phyloP scores from a whole-genome alignment of 1,140 invertebrate species.

The Platyura marginata region DNA sequence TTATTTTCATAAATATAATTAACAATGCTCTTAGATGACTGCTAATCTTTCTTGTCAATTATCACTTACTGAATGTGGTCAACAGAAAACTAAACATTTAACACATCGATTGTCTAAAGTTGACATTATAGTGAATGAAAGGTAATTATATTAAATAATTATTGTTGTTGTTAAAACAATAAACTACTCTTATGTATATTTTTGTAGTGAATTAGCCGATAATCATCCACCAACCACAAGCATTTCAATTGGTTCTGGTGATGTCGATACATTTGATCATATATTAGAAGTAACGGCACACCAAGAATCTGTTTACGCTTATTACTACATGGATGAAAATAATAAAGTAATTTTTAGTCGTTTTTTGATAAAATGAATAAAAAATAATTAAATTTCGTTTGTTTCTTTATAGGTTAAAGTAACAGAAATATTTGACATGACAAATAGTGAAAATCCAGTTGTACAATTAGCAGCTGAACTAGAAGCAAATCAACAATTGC shows the following conservation, averaged over 20 bases:
- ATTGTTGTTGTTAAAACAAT: neutral
- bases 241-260: slow-evolving; percentile 8
- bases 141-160: neutral
- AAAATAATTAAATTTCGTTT: neutral
- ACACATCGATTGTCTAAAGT: slow-evolving; percentile 2
- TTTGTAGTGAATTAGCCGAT: neutral
- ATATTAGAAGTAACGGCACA: slow-evolving; percentile 66
- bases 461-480: neutral
- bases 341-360: slow-evolving; percentile 39
- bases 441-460: slow-evolving; percentile 33
- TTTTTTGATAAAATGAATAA: neutral
- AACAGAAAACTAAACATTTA: neutral
- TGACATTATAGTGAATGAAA: neutral
- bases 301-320: slow-evolving; percentile 74
- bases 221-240: neutral
- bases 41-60: slow-evolving; percentile 1
- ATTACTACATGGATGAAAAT: slow-evolving; percentile 75
- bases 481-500: neutral
- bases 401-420: slow-evolving; percentile 41
- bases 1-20: no score
- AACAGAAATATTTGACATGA: slow-evolving; percentile 74
- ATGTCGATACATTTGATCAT: slow-evolving; percentile 68
- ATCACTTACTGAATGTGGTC: neutral
- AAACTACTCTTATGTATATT: neutral
- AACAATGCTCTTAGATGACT: neutral